A percentile compares a stretch with the other conserved stretches of the same genome.
Evolutionary conservation across 1,140 invertebrate species (phyloP).

Genomic region (Trigoniulus corallinus): DNA sequence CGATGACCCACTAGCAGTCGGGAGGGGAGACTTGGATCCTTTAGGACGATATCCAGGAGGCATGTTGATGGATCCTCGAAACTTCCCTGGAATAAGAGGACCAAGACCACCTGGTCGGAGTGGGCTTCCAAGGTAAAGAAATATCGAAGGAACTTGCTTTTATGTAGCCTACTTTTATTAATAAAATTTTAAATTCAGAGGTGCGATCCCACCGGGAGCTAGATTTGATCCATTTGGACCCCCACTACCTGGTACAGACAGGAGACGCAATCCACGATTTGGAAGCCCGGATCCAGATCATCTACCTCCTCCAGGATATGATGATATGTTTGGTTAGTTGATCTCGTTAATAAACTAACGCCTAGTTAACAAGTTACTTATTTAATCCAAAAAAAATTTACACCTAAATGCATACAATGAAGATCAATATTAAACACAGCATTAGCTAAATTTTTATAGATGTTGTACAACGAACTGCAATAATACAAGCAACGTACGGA

Average conservation of each 20-base stretch:
- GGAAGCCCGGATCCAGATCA: constrained; percentile 49
- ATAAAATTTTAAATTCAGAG: constrained; percentile 28
- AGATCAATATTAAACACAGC: neutral
- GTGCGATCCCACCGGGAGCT: constrained; percentile 51
- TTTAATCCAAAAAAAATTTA: neutral
- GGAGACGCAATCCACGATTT: constrained; percentile 12
- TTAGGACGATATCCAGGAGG: constrained; percentile 40
- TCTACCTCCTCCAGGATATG: constrained; percentile 49
- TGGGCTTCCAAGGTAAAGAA: constrained; percentile 12
- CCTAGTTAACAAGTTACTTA: neutral
- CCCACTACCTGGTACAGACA: constrained; percentile 28
- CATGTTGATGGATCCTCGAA: constrained; percentile 53
- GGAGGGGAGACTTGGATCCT: constrained; percentile 54
- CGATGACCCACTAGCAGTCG: constrained; percentile 34
- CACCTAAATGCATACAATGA: neutral
- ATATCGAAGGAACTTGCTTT: neutral
- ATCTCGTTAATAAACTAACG: neutral
- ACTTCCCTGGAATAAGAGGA: constrained; percentile 17
- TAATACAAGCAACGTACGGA: too few relatives aligned
- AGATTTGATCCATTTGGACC: constrained; percentile 67
- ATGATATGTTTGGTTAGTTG: constrained; percentile 42
- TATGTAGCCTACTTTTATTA: neutral
- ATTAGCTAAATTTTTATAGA: neutral
- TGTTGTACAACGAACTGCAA: neutral
- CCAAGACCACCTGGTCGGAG: constrained; percentile 16